Conservation (phyloP, 2,113 vertebrate genomes). For the Sterna hirundo region DNA sequence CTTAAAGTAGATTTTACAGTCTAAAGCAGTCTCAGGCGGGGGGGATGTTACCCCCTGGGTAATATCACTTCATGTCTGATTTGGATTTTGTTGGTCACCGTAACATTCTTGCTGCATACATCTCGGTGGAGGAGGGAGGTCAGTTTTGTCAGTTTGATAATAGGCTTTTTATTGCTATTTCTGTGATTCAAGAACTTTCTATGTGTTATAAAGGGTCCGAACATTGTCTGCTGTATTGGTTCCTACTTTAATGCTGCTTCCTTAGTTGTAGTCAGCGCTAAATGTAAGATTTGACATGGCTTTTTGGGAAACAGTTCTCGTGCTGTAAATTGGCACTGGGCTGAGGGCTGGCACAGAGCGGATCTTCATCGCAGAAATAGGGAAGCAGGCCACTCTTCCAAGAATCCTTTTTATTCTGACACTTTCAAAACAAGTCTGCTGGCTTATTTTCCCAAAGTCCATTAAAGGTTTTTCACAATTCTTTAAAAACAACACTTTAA, state of each 20-base stretch:
- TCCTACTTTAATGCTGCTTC: not conserved
- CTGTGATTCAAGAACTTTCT: not conserved
- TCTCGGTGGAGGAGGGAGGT: not conserved
- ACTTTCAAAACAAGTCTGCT: slow-evolving; percentile 56
- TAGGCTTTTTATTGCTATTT: not conserved
- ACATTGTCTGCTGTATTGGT: not conserved
- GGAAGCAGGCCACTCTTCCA: slow-evolving; percentile 14
- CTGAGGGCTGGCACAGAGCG: not conserved
- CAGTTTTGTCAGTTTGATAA: not conserved
- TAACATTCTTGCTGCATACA: not conserved
- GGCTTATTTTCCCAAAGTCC: slow-evolving; percentile 8
- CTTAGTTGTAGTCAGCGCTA: not conserved
- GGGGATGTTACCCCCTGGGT: not conserved
- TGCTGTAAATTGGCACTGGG: not conserved
- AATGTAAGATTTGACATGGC: not conserved
- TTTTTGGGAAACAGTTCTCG: not conserved
- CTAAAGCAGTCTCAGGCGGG: not conserved
- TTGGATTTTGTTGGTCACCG: not conserved
- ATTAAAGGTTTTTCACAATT: slow-evolving; percentile 17
- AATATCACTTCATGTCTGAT: not conserved
- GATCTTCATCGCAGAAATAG: not conserved
- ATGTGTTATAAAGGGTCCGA: not conserved
- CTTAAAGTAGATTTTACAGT: not conserved
- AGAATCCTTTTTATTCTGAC: slow-evolving; percentile 42
- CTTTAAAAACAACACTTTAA: slow-evolving; percentile 39